These are phyloP conservation scores for Nettapus auritus DNA, from an alignment of 2,113 vertebrate genomes.

Conservation along the genomic window DNA sequence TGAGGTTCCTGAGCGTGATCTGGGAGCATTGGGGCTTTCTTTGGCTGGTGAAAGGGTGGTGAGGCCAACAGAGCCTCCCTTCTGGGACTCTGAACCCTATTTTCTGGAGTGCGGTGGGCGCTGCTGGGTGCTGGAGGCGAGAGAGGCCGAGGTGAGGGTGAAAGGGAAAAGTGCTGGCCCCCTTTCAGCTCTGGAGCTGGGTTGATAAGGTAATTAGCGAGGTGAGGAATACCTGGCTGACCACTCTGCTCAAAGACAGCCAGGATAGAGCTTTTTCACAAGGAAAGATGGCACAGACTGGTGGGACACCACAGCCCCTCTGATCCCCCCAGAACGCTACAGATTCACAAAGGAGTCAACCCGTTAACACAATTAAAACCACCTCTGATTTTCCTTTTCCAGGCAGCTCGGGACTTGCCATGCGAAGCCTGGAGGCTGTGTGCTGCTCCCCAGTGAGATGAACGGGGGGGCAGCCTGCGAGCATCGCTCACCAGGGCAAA, in stretches of 20 bases:
- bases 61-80: background rate
- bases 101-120: background rate
- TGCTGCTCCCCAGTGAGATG: background rate
- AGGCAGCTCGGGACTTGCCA: background rate
- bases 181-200: background rate
- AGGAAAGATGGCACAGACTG: background rate
- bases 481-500: background rate
- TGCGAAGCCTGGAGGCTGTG: background rate
- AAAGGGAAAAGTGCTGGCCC: background rate
- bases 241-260: background rate
- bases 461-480: fast-evolving
- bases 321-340: too few relatives aligned
- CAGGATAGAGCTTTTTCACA: background rate
- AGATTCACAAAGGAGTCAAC: background rate
- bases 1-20: background rate
- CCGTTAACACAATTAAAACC: background rate
- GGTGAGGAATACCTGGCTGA: background rate
- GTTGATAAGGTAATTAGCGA: background rate
- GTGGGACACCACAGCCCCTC: background rate
- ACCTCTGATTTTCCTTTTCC: background rate
- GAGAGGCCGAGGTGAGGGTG: background rate
- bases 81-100: background rate
- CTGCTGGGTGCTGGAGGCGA: background rate
- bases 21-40: background rate
- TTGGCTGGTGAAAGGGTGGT: background rate